phyloP scores from a whole-genome alignment of 2,113 vertebrate genomes.

The Australoheros scitulus region DNA sequence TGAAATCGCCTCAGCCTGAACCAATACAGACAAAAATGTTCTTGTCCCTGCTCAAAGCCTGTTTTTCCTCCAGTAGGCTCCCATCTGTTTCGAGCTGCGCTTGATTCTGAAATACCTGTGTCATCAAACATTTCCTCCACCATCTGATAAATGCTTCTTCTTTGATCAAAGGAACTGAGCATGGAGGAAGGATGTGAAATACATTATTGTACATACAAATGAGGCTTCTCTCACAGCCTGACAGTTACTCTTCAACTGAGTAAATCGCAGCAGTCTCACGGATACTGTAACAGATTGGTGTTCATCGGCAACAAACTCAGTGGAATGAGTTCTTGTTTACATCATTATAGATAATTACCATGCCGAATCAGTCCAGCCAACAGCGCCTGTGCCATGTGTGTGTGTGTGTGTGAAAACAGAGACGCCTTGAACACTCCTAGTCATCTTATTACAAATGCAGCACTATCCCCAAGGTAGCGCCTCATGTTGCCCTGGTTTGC shows the following conservation, averaged over 20 bases:
- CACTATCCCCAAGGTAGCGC: slow-evolving; percentile 13
- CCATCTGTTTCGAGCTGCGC: slow-evolving; percentile 41
- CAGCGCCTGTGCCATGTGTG: slow-evolving; percentile 12
- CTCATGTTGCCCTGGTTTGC: slow-evolving; percentile 10
- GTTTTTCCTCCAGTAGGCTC: slow-evolving; percentile 1
- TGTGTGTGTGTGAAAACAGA: slow-evolving; percentile 20
- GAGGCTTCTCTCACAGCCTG: slow-evolving; percentile 21
- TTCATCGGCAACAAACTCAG: slow-evolving; percentile 50
- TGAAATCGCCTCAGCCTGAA: slow-evolving; percentile 45
- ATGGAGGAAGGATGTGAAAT: slow-evolving; percentile 29
- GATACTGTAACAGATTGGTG: slow-evolving; percentile 75
- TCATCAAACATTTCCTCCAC: slow-evolving; percentile 47
- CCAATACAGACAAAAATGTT: slow-evolving; percentile 24
- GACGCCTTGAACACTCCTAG: slow-evolving; percentile 44
- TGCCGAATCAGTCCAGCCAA: slow-evolving; percentile 59
- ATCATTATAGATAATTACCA: slow-evolving; percentile 78
- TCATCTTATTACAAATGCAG: slow-evolving; percentile 56
- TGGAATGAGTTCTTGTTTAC: slow-evolving; percentile 77
- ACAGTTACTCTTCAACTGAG: slow-evolving; percentile 29
- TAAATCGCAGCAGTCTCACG: slow-evolving; percentile 39
- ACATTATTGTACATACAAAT: slow-evolving; percentile 31
- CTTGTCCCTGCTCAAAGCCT: slow-evolving; percentile 10
- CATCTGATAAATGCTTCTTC: slow-evolving; percentile 47
- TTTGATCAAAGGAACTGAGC: slow-evolving; percentile 52
- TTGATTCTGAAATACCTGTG: slow-evolving; percentile 38